Base-by-base conservation (phyloP, 2,797 vertebrate genomes). In the Takifugu ocellatus region DNA sequence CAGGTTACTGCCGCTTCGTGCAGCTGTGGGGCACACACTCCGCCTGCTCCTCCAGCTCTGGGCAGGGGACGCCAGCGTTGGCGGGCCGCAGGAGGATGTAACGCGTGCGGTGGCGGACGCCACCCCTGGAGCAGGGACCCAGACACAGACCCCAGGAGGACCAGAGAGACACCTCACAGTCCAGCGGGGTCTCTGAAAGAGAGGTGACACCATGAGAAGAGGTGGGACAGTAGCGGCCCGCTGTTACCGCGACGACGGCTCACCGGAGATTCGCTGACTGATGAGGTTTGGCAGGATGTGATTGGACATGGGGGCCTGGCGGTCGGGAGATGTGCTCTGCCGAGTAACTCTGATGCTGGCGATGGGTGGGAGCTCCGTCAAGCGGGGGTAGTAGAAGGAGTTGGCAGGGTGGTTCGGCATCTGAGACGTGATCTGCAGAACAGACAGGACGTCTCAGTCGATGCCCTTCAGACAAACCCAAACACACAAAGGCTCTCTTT, bases 101-200 rank as follows among this genome's bases (percentile, higher is more conserved):
- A 16, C 92, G 91, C 11, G 91, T 92, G 66, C 92, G 90, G 61
- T 92, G 86, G 49, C 88, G 90, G 39, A 89, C 50, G 0, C 90
- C 84, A 0, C 87, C 87, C 58, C 84, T 84, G 59, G 90, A 87
- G 63, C 92, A 93, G 33, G 89, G 82, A 5, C 90, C 89, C 57
- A 90, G 66, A 68, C 92, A 93, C 74, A 92, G 78, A 50, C 92
- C 92, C 92, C 92, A 93, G 51, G 92, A 91, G 0, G 92, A 93
- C 92, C 92, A 93, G 56, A 87, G 76, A 5, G 92, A 91, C 59
- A 93, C 91, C 72, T 92, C 90, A 52, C 92, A 93, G 86, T 93
- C 92, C 70, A 93, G 71, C 0, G 92, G 92, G 1, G 92, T 93
- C 25, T 62, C 92, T 93, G 83, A 25, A 50, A 14, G 14, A 51